These are phyloP conservation scores for Sylvietta virens DNA, from an alignment of 2,113 vertebrate genomes.

Conservation along the genomic window DNA sequence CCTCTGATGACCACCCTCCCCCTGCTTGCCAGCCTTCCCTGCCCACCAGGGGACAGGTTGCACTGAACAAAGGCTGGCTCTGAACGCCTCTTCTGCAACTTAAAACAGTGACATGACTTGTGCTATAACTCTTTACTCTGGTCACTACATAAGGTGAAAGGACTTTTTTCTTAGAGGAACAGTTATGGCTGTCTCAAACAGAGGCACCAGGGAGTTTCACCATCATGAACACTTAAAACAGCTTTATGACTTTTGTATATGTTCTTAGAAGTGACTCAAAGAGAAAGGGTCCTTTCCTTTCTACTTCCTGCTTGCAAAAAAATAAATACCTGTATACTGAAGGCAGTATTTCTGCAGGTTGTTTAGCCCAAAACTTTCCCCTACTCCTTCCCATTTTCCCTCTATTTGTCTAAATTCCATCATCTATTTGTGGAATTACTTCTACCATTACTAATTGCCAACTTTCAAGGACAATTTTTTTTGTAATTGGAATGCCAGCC, in stretches of 20 bases:
- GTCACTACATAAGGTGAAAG: background rate
- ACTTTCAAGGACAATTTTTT: slow-evolving; percentile 10
- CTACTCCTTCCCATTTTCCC: background rate
- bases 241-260: background rate
- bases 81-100: background rate
- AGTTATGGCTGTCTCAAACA: background rate
- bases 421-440: background rate
- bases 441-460: background rate
- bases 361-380: background rate
- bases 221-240: background rate
- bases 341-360: background rate
- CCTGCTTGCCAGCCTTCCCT: background rate
- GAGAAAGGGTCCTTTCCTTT: background rate
- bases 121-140: background rate
- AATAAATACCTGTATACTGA: background rate
- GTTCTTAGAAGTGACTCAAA: background rate
- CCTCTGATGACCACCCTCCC: background rate
- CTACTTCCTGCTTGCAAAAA: background rate
- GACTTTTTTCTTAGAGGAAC: background rate
- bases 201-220: rapidly evolving
- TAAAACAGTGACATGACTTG: background rate
- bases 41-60: background rate
- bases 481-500: background rate
- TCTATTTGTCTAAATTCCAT: background rate
- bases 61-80: background rate